Evolutionary conservation across 1,140 invertebrate species (phyloP).

Genomic region (Drosophila bocqueti): DNA sequence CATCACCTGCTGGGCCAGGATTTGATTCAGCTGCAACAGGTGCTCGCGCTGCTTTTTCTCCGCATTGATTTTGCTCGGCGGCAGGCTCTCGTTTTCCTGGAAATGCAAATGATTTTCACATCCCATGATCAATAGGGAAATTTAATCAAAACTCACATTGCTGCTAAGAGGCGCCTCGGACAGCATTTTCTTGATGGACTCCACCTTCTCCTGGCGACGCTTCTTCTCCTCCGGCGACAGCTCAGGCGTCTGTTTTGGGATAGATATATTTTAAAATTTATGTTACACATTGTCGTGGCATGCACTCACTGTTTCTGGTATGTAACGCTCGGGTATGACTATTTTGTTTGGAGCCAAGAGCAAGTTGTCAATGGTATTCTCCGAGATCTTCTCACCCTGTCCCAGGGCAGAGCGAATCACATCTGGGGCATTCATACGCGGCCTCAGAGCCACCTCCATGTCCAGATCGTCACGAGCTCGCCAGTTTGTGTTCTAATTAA

Average conservation of each 20-base stretch:
- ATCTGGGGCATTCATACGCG: slow-evolving; percentile 91
- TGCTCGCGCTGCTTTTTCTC: slow-evolving; percentile 95
- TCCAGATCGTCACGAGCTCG: slow-evolving; percentile 93
- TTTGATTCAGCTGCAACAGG: slow-evolving; percentile 94
- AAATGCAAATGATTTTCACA: neutral
- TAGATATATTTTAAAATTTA: neutral
- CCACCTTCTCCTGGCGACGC: slow-evolving; percentile 93
- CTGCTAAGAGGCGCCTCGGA: slow-evolving; percentile 88
- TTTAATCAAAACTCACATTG: slow-evolving; percentile 78
- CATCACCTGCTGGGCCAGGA: slow-evolving; percentile 96
- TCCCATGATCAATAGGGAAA: neutral
- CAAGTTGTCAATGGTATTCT: slow-evolving; percentile 93
- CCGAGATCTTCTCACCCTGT: slow-evolving; percentile 86
- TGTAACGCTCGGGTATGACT: slow-evolving; percentile 95
- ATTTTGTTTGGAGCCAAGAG: slow-evolving; percentile 95
- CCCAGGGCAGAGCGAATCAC: slow-evolving; percentile 92
- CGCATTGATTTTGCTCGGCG: slow-evolving; percentile 89
- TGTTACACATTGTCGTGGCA: neutral
- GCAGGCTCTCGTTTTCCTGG: slow-evolving; percentile 81
- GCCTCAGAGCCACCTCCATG: slow-evolving; percentile 91
- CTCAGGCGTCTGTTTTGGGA: slow-evolving; percentile 88
- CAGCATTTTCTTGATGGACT: slow-evolving; percentile 96
- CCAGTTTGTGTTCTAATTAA: slow-evolving; percentile 85
- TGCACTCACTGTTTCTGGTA: slow-evolving; percentile 92
- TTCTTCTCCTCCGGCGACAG: slow-evolving; percentile 93